Conservation (phyloP, 2,888 invertebrate genomes). For the Plagodis dolabraria region DNA sequence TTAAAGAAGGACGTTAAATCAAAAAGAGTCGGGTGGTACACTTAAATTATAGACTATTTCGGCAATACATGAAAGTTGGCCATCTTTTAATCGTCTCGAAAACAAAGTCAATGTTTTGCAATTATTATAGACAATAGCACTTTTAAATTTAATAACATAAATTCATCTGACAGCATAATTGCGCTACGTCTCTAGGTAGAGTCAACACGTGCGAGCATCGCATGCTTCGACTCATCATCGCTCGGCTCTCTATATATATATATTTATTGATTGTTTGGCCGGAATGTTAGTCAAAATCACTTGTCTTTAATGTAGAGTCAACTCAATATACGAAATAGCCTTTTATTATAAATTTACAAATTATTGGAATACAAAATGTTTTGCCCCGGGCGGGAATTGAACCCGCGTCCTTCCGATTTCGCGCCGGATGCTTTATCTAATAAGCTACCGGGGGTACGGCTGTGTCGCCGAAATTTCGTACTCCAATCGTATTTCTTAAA, state of each 20-base stretch:
- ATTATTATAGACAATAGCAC: slow-evolving; percentile 6
- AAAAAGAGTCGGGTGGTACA: too few species aligned
- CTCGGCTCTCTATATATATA: slow-evolving; percentile 41
- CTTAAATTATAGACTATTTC: too few species aligned
- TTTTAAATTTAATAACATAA: not conserved
- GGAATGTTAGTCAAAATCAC: slow-evolving; percentile 2
- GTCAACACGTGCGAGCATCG: slow-evolving; percentile 67
- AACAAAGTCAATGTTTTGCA: slow-evolving; percentile 2
- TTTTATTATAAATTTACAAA: too few species aligned
- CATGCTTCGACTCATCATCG: slow-evolving; percentile 67
- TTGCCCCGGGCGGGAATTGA: too few species aligned
- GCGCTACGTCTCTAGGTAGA: slow-evolving; percentile 52
- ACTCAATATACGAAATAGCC: not conserved
- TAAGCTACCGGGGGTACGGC: too few species aligned
- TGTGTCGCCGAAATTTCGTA: too few species aligned
- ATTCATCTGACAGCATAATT: slow-evolving; percentile 50
- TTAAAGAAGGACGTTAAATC: too few species aligned
- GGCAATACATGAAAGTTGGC: too few species aligned
- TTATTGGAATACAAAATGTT: too few species aligned
- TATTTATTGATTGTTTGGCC: slow-evolving; percentile 56
- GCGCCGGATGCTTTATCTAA: too few species aligned
- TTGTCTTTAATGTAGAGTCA: slow-evolving; percentile 14
- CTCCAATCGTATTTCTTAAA: too few species aligned
- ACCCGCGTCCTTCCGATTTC: too few species aligned
- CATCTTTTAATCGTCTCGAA: not conserved